Evolutionary conservation across 2,797 vertebrate genomes (phyloP).

Genomic region (Chaetodon trifasciatus): DNA sequence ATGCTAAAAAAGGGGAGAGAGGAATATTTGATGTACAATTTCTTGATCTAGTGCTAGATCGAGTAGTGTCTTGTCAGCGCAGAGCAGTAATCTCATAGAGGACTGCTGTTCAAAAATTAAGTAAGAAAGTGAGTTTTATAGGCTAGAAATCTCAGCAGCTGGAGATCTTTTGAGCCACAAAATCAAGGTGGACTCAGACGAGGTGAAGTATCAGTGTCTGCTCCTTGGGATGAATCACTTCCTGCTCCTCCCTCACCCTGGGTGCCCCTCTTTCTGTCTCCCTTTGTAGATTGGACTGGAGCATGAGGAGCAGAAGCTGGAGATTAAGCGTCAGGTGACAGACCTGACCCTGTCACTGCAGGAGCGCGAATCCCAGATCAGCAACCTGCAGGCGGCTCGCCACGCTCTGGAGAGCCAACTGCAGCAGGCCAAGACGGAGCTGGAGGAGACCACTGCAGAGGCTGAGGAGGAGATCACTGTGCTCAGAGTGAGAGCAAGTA

Average conservation of each 20-base stretch:
- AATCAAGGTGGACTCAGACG: background rate
- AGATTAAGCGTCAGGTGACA: conserved; percentile 94
- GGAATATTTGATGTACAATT: background rate
- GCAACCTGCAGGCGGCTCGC: conserved; percentile 91
- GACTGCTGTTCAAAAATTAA: background rate
- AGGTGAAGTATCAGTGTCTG: background rate
- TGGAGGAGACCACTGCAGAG: conserved; percentile 96
- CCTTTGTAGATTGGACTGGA: conserved; percentile 91
- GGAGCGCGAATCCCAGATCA: conserved; percentile 95
- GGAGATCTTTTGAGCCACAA: background rate
- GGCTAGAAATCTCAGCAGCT: background rate
- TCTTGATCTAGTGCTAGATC: background rate
- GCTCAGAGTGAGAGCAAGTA: conserved; percentile 87
- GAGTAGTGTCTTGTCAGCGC: background rate
- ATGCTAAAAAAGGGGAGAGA: background rate
- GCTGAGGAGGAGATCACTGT: conserved; percentile 98
- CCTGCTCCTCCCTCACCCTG: conserved; percentile 8
- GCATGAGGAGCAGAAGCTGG: conserved; percentile 95
- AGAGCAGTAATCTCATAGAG: background rate
- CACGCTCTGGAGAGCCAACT: conserved; percentile 94
- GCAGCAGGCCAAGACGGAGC: conserved; percentile 94
- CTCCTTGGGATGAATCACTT: background rate
- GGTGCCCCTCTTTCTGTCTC: conserved; percentile 7
- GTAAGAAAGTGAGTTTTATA: conserved; percentile 1
- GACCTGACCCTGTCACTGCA: conserved; percentile 95